phyloP scores from a whole-genome alignment of 1,140 invertebrate genomes.

The Drosophila prosaltans region DNA sequence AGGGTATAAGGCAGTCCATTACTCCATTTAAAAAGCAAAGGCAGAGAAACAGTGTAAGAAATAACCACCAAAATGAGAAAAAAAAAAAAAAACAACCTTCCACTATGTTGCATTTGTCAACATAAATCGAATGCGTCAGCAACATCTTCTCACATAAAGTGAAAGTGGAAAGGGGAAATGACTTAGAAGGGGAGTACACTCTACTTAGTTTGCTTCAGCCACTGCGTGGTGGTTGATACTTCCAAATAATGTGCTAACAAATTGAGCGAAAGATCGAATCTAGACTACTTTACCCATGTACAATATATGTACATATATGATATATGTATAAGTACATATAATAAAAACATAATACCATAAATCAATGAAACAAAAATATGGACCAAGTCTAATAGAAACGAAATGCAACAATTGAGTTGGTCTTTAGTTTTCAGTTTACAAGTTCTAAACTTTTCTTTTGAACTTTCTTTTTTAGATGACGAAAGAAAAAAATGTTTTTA shows the following conservation, averaged over 20 bases:
- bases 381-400: not conserved
- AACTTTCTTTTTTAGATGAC: not conserved
- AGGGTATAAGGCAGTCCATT: constrained; percentile 49
- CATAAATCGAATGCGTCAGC: constrained; percentile 72
- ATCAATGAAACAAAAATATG: not conserved
- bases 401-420: not conserved
- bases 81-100: constrained; percentile 48
- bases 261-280: constrained; percentile 61
- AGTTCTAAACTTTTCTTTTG: not conserved
- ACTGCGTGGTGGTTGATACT: constrained; percentile 26
- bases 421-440: not conserved
- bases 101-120: constrained; percentile 68
- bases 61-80: constrained; percentile 49
- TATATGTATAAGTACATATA: constrained; percentile 33
- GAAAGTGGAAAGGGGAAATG: not conserved
- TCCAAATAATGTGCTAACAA: constrained; percentile 58
- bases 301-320: constrained; percentile 2
- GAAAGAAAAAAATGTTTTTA: not conserved
- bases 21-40: constrained; percentile 36
- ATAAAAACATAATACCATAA: not conserved
- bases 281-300: constrained; percentile 12
- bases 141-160: constrained; percentile 27
- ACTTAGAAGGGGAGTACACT: constrained; percentile 18
- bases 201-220: not conserved
- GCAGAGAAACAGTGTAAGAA: constrained; percentile 67